These are phyloP conservation scores for Luperina testacea DNA, from an alignment of 2,888 invertebrate genomes.

Conservation along the genomic window DNA sequence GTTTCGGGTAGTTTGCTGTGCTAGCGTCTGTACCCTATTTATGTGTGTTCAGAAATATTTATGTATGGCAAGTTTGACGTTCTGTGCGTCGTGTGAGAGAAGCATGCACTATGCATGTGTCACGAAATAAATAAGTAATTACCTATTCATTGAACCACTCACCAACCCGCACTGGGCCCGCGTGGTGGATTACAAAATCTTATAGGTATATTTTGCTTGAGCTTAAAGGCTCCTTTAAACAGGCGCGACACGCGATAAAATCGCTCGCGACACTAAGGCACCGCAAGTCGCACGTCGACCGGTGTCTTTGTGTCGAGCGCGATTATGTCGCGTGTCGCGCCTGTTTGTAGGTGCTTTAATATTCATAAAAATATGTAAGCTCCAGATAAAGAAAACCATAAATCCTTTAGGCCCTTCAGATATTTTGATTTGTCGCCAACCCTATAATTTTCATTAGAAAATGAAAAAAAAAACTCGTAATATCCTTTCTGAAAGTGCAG, in stretches of 20 bases:
- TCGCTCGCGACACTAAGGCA: too few relatives aligned
- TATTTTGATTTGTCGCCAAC: slow-evolving; percentile 14
- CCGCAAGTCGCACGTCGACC: too few relatives aligned
- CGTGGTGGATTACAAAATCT: too few relatives aligned
- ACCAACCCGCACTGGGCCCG: too few relatives aligned
- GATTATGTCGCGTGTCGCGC: too few relatives aligned
- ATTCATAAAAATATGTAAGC: neutral
- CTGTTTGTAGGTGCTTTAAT: neutral
- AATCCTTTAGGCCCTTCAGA: neutral
- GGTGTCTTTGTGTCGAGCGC: too few relatives aligned
- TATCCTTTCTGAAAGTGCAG: slow-evolving; percentile 66
- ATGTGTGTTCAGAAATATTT: slow-evolving; percentile 18
- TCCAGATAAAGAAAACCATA: neutral
- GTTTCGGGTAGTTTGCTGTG: too few relatives aligned
- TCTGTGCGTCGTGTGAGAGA: neutral
- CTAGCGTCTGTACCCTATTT: too few relatives aligned
- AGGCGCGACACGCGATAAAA: too few relatives aligned
- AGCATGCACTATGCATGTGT: neutral
- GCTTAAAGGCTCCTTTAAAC: too few relatives aligned
- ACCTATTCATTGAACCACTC: too few relatives aligned
- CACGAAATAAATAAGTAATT: neutral
- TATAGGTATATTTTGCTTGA: neutral
- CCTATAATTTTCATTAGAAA: slow-evolving; percentile 49
- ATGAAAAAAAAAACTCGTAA: slow-evolving; percentile 58
- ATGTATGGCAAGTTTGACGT: neutral